Evolutionary conservation across 2,888 invertebrate genomes (phyloP).

Genomic region (Ditula angustiorana): DNA sequence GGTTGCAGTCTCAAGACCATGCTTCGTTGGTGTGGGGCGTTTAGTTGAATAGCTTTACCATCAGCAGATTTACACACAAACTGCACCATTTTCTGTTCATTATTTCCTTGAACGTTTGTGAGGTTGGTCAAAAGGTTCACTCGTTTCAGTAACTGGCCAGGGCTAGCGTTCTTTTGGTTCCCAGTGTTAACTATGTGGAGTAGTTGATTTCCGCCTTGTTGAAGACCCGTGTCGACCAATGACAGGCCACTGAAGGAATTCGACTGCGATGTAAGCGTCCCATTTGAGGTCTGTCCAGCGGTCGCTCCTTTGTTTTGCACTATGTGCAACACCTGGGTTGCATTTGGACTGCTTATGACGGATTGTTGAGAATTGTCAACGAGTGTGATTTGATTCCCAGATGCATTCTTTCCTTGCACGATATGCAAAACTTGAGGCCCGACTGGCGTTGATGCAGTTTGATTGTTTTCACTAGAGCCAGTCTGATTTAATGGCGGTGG

Average conservation of each 20-base stretch:
- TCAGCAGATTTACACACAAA: conserved; percentile 88
- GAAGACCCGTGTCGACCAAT: conserved; percentile 73
- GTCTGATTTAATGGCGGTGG: conserved; percentile 76
- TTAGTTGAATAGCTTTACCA: conserved; percentile 85
- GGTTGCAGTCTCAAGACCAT: conserved; percentile 81
- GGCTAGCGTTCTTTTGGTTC: conserved; percentile 67
- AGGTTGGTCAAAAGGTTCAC: conserved; percentile 81
- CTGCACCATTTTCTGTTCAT: conserved; percentile 85
- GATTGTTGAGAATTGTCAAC: conserved; percentile 75
- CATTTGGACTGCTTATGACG: conserved; percentile 69
- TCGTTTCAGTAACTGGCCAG: conserved; percentile 76
- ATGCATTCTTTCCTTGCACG: conserved; percentile 75
- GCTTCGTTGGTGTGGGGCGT: conserved; percentile 81
- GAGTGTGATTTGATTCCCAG: conserved; percentile 72
- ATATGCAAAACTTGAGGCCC: conserved; percentile 78
- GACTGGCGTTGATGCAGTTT: conserved; percentile 53
- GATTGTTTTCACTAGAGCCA: conserved; percentile 59
- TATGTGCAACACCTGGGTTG: conserved; percentile 77
- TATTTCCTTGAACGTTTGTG: conserved; percentile 76
- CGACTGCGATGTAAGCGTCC: conserved; percentile 58
- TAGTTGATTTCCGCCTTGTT: conserved; percentile 78
- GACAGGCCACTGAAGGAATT: conserved; percentile 74
- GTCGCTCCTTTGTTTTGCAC: conserved; percentile 73
- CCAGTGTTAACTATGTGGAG: conserved; percentile 81
- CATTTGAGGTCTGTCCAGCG: conserved; percentile 55